Base-by-base conservation (phyloP, 2,113 vertebrate genomes). In the Macrotis lagotis region DNA sequence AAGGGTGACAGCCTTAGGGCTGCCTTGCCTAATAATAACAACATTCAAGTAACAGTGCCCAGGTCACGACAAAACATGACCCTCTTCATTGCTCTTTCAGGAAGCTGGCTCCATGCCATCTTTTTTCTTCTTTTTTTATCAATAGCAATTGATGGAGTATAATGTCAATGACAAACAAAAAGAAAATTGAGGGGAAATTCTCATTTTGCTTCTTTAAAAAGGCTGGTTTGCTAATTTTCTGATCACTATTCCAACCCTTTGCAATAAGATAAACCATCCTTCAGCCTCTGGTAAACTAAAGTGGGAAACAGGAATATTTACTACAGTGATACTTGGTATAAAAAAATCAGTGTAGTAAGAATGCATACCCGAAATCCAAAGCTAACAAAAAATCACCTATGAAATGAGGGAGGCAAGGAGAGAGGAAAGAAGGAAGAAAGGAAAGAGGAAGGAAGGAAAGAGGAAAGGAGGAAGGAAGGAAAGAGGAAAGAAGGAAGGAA, bases 21-120 rank as follows among this genome's bases (percentile, higher is more conserved):
- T 98, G 95, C 95, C 96, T 98, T 98, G 98, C 97, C 98, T 99
- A 99, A 99, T 99, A 99, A 99, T 99, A 99, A 99, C 99, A 99
- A 99, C 99, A 99, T 99, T 99, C 98, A 99, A 99, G 98, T 97
- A 98, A 98, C 95, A 91, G 98, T 97, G 98, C 98, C 97, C 97
- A 98, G 99, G 99, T 99, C 99, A 99, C 96, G 97, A 98, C 98
- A 97, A 99, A 98, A 97, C 98, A 97, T 99, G 99, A 99, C 99
- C 99, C 98, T 98, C 98, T 98, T 97, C 92, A 97, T 97, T 99
- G 98, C 97, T 96, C 98, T 98, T 95, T 96, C 98, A 99, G 99
- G 98, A 99, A 98, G 98, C 97, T 99, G 99, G 99, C 98, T 99
- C 94, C 93, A 96, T 98, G 98, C 98, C 99, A 99, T 97, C 97